Percentiles rank a stretch among this genome's conserved stretches.
phyloP scores from a whole-genome alignment of 2,113 vertebrate species.

The Hippolais icterina region DNA sequence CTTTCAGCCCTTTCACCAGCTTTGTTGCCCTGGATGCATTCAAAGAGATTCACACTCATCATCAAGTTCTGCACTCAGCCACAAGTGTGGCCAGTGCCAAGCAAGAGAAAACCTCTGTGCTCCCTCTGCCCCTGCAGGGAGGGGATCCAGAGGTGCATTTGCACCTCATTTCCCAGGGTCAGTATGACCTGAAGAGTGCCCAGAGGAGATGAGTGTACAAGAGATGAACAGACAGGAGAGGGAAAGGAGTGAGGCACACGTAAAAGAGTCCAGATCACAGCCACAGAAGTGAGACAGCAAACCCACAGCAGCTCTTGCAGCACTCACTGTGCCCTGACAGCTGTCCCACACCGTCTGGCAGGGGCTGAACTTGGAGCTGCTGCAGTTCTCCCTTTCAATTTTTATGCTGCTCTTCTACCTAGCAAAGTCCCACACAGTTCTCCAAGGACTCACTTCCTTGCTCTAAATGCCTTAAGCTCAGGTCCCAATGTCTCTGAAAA shows the following conservation, averaged over 20 bases:
- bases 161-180: fast-evolving
- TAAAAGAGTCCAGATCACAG: background rate
- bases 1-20: background rate
- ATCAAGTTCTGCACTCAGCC: background rate
- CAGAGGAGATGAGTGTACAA: background rate
- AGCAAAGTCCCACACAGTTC: background rate
- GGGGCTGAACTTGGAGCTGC: background rate
- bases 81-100: background rate
- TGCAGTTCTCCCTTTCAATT: background rate
- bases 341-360: background rate
- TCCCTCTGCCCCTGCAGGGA: background rate
- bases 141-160: background rate
- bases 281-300: background rate
- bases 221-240: background rate
- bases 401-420: background rate
- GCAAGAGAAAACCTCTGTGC: background rate
- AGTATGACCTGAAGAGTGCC: fast-evolving
- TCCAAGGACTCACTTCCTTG: background rate
- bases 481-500: background rate
- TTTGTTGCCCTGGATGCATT: background rate
- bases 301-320: background rate
- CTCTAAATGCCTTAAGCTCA: background rate
- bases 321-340: background rate
- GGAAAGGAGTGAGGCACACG: background rate
- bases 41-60: background rate